Conservation (phyloP, 2,888 invertebrate species). For the Gortyna flavago region DNA sequence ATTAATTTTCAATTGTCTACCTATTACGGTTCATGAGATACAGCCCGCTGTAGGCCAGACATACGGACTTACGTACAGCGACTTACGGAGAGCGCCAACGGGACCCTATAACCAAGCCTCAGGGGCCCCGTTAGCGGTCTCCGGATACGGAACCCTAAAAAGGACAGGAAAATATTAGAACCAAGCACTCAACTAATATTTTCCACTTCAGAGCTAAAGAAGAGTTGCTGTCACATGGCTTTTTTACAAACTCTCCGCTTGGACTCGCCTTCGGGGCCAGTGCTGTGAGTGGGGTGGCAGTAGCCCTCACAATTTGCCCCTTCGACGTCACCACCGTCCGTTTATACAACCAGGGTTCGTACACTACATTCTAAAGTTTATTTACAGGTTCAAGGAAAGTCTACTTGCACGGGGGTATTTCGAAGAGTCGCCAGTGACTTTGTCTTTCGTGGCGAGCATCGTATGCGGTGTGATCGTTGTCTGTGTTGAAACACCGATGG, state of each 20-base stretch:
- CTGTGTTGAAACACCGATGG: conserved; percentile 95
- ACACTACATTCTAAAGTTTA: conserved; percentile 51
- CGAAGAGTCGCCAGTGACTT: conserved; percentile 89
- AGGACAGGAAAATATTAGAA: conserved; percentile 31
- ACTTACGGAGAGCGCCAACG: neutral
- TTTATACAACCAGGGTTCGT: conserved; percentile 95
- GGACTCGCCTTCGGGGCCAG: conserved; percentile 90
- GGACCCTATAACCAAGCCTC: neutral
- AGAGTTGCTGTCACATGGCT: conserved; percentile 75
- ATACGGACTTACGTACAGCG: neutral
- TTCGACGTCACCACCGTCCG: conserved; percentile 96
- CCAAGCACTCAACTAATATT: conserved; percentile 37
- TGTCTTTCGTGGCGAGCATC: conserved; percentile 93
- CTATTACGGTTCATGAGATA: neutral
- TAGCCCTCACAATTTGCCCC: conserved; percentile 95
- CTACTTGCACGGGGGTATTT: conserved; percentile 79
- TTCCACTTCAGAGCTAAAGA: conserved; percentile 81
- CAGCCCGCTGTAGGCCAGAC: neutral
- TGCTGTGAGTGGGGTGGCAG: conserved; percentile 93
- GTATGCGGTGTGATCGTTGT: conserved; percentile 94
- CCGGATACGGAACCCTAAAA: neutral
- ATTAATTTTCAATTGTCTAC: neutral
- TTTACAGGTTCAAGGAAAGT: conserved; percentile 83
- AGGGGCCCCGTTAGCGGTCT: neutral
- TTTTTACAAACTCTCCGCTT: conserved; percentile 80